phyloP scores from a whole-genome alignment of 1,140 invertebrate species.

The Ceratoteleas bidentatus region DNA sequence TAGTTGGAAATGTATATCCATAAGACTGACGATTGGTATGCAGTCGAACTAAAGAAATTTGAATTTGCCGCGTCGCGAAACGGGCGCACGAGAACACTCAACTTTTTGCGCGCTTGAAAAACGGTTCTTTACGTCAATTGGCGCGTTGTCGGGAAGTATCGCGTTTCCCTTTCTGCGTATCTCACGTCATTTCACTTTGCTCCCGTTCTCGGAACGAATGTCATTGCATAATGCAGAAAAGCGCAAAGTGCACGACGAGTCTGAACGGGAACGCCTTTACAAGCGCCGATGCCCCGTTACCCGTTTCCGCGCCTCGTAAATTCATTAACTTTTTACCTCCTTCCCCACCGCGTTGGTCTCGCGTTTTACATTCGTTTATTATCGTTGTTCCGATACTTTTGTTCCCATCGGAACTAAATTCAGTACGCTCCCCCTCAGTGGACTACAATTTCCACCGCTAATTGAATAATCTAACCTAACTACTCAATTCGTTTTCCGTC shows the following conservation, averaged over 20 bases:
- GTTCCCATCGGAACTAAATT: too few species aligned
- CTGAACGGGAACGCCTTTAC: slow-evolving; percentile 26
- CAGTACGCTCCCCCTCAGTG: too few species aligned
- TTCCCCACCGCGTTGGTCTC: neutral
- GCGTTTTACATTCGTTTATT: slow-evolving; percentile 3
- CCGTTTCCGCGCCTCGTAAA: slow-evolving; percentile 30
- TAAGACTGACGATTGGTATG: too few species aligned
- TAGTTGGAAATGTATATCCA: too few species aligned
- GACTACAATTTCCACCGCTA: too few species aligned
- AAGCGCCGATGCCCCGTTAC: slow-evolving; percentile 38
- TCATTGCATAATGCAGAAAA: slow-evolving; percentile 64
- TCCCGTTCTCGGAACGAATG: slow-evolving; percentile 53
- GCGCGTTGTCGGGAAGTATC: slow-evolving; percentile 38
- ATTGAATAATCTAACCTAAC: too few species aligned
- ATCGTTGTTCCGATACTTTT: too few species aligned
- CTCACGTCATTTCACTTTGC: slow-evolving; percentile 61
- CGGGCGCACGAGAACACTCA: too few species aligned
- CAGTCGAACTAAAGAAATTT: too few species aligned
- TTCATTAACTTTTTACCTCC: slow-evolving; percentile 39
- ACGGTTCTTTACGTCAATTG: slow-evolving; percentile 31
- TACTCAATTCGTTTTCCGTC: too few species aligned
- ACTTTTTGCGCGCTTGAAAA: neutral
- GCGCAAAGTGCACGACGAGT: slow-evolving; percentile 50
- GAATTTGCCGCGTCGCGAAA: too few species aligned
- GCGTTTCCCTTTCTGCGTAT: slow-evolving; percentile 60